Evolutionary conservation across 2,113 vertebrate genomes (phyloP).

Genomic region (Ondatra zibethicus): DNA sequence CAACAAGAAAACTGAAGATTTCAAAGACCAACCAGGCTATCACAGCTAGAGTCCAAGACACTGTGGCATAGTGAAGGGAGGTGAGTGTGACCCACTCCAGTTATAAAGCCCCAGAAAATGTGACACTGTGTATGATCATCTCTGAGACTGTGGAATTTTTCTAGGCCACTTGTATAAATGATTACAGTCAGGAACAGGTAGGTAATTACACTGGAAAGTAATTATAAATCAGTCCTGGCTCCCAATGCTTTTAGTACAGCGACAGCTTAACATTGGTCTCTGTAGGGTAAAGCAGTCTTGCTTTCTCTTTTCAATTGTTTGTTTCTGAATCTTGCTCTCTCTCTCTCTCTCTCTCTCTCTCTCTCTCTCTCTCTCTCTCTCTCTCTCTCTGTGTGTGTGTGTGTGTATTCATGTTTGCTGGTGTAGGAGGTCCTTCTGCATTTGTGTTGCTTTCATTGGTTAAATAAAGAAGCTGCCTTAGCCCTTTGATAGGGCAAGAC

Average conservation of each 20-base stretch:
- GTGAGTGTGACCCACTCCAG: rapidly evolving
- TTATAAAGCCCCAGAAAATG: not conserved
- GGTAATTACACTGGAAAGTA: not conserved
- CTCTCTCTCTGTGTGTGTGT: not conserved
- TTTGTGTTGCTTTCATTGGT: no score
- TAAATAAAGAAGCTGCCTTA: no score
- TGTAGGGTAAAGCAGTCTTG: not conserved
- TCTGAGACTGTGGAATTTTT: constrained; percentile 50
- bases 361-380: no score
- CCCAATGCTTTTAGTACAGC: not conserved
- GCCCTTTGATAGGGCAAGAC: no score
- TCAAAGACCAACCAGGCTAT: not conserved
- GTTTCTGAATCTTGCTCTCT: not conserved
- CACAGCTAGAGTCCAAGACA: not conserved
- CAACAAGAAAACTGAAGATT: not conserved
- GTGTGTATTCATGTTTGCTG: not conserved
- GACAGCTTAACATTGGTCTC: not conserved
- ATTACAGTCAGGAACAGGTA: not conserved
- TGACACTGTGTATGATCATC: not conserved
- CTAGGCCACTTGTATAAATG: constrained; percentile 69
- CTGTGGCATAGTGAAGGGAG: rapidly evolving
- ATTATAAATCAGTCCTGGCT: constrained; percentile 56
- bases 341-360: no score
- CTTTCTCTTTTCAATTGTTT: not conserved
- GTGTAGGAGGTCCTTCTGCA: no score